Base-by-base conservation (phyloP, 1,140 invertebrate genomes). In the Panulirus ornatus region DNA sequence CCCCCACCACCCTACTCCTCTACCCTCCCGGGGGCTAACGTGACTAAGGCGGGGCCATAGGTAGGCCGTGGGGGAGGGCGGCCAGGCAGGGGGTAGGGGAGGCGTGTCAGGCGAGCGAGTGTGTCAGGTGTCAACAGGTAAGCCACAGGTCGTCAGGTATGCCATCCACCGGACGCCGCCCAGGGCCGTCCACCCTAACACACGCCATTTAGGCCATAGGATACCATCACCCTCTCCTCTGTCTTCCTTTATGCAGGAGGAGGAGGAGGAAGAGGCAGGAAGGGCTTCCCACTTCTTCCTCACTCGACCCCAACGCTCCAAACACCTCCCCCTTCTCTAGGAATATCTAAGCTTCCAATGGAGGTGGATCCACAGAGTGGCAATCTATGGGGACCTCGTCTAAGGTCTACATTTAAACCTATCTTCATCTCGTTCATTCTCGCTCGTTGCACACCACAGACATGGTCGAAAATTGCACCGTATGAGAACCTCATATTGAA, bases 61-160 rank as follows among this genome's bases (percentile, higher is more conserved):
- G 27, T 76, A 42, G 73, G 40, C 36, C 36, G 19, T 76, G 22
- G 27, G 34, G 70, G 27, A 38, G 66, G 71, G 34, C 0, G 44
- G 44, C 5, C 5, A 14, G 66, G 3, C 16, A 9, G 27, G 38
- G 71, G 71, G 40, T 38, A 38, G 34, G 44, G 73, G 73, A 42
- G 34, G 11, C 9, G 73, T 1, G 36, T 34, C 73, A 42, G 73
- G 73, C 36, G 73, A 76, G 73, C 73, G 40, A 34, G 73, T 76
- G 73, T 76, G 73, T 76, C 73, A 76, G 73, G 73, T 76, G 38
- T 76, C 73, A 42, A 38, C 73, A 76, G 73, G 73, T 76, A 76
- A 76, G 73, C 73, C 73, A 76, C 73, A 76, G 73, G 73, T 76
- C 73, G 34, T 44, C 40, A 42, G 73, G 40, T 42, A 76, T 42